Base-by-base conservation (phyloP, 1,140 invertebrate species). In the Microplitis mediator region DNA sequence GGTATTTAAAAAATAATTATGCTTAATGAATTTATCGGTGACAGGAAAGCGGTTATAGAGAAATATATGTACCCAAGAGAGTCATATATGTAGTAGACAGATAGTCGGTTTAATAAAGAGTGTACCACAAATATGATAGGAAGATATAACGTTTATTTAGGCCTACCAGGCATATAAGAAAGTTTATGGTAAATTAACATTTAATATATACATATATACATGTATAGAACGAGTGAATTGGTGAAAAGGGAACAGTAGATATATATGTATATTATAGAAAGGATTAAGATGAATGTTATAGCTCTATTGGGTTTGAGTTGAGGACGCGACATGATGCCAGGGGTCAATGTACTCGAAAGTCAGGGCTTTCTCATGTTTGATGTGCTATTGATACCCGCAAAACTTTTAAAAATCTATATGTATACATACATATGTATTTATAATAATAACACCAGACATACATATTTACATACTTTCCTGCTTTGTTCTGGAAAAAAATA, bases 331-430 rank as follows among this genome's bases (percentile, higher is more conserved):
- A 61, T 63, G 52, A 69, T 82, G 81, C 84, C 83, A 79, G 52
- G 71, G 83, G 81, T 84, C 83, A 79, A 84, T 72, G 82, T 81
- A 82, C 82, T 86, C 84, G 81, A 86, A 84, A 86, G 84, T 86
- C 45, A 72, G 79, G 79, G 81, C 78, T 83, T 81, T 84, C 78
- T 77, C 78, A 54, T 61, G 60, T 72, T 72, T 72, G 52, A 52
- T 63, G 63, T 65, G 65, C 77, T 78, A 76, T 80, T 84, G 75
- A 83, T 83, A 75, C 78, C 67, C 74, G 76, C 45, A 54, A 54
- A 54, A 77, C 76, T 78, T 56, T 72, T 71, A 54, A 54, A 54
- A 14, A 54, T 23, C 9, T n/a, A 54, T 8, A 54, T 16, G n/a
- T 54, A 54, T 14, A 54, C 13, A 54, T 54, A 54, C 16, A 54